phyloP scores from a whole-genome alignment of 1,140 invertebrate genomes.

The Temnothorax curvispinosus region DNA sequence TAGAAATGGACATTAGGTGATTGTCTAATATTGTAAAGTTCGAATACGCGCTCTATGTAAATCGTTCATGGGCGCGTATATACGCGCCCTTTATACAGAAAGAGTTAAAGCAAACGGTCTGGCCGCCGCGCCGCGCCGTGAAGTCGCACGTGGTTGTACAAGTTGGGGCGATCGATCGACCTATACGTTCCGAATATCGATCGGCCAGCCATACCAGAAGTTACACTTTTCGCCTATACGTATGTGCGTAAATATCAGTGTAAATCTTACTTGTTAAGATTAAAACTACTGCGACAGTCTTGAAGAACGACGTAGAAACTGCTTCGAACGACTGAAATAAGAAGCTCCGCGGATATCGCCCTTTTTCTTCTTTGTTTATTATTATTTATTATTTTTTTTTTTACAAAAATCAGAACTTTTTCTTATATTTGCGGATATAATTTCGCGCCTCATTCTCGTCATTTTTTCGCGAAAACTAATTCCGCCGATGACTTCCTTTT shows the following conservation, averaged over 20 bases:
- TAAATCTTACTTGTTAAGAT: background rate
- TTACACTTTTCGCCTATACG: conserved; percentile 34
- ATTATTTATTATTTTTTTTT: background rate
- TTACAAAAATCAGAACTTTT: background rate
- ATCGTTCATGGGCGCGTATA: background rate
- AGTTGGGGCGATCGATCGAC: conserved; percentile 54
- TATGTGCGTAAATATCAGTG: background rate
- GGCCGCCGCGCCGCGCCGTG: background rate
- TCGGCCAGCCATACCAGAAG: conserved; percentile 37
- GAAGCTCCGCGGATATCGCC: background rate
- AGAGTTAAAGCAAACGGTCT: background rate
- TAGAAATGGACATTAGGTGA: too few relatives aligned
- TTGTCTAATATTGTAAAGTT: too few relatives aligned
- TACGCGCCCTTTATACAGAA: background rate
- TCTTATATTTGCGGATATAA: background rate
- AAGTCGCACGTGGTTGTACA: conserved; percentile 11
- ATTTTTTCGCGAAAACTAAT: background rate
- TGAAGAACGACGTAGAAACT: background rate
- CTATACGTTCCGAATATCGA: conserved; percentile 53
- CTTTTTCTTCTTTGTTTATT: background rate
- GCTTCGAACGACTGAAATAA: background rate
- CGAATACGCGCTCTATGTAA: background rate
- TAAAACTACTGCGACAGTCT: background rate
- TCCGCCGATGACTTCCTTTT: background rate
- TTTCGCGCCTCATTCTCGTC: background rate